Evolutionary conservation across 2,888 invertebrate species (phyloP), one percentile per base, ranked within the genome.

Genomic region (Cheiracanthium punctorium): DNA sequence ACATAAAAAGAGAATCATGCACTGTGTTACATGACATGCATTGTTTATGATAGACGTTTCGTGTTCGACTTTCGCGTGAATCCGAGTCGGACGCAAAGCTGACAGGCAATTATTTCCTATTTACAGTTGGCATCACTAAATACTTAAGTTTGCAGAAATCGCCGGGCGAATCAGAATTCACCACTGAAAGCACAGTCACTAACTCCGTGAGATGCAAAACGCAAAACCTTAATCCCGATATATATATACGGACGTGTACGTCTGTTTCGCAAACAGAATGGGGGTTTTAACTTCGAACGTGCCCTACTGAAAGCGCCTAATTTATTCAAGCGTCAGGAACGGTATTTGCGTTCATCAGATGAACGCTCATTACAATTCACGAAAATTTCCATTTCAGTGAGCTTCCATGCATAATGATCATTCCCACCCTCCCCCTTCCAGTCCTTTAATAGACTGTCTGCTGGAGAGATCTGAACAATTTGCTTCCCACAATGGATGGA

Each of bases 321-420:
- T 48, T 48, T 48, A 48, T 48, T 48, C 43, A 48, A 17, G 14
- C 43, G 2, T 10, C 17, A 2, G 17, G 17, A 48, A 48, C 14
- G 43, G 43, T 48, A 48, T 48, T 48, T 48, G 43, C 17, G 43
- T 48, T 48, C 43, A 48, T 48, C 43, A 48, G 43, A 48, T 48
- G 43, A 48, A 48, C 14, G 7, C 43, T 48, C 43, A 48, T 48
- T 48, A 48, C 43, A 7, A 48, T 48, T 48, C 43, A 7, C 43
- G 43, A 48, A 48, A 48, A 48, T 48, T 48, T 48, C 43, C 43
- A 48, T 48, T 48, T 48, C 43, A 48, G 10, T 48, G 17, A 17
- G 17, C 17, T 17, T 17, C 37, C 43, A 48, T 48, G 43, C 43
- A 48, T 48, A 48, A 48, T 48, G 17, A 48, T 48, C 43, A 7